phyloP scores from a whole-genome alignment of 2,113 vertebrate genomes.

The Archilochus colubris region DNA sequence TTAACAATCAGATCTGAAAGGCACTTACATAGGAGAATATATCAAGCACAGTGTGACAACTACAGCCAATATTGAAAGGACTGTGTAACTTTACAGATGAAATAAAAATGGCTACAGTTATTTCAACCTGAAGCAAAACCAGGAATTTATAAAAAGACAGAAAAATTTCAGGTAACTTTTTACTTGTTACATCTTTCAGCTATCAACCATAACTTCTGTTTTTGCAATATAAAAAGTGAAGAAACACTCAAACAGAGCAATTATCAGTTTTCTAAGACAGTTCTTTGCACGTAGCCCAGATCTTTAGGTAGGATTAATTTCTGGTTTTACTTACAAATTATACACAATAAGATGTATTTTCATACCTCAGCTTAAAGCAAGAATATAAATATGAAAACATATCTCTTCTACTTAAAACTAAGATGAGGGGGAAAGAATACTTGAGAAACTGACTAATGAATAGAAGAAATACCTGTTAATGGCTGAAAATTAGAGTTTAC shows the following conservation, averaged over 20 bases:
- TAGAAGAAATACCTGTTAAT: not conserved
- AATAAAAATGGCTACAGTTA: not conserved
- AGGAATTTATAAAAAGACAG: not conserved
- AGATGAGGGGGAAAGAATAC: not conserved
- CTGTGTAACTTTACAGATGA: not conserved
- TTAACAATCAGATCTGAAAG: no score
- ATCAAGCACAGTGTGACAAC: no score
- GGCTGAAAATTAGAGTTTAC: not conserved
- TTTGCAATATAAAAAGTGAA: not conserved
- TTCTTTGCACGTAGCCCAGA: fast-evolving
- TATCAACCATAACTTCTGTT: not conserved
- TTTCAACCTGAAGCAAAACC: not conserved
- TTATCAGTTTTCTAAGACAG: not conserved
- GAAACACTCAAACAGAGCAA: not conserved
- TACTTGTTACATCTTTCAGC: not conserved
- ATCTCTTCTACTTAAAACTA: not conserved
- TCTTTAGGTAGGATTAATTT: not conserved
- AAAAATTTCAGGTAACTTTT: not conserved
- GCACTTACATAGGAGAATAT: no score
- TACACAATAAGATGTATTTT: not conserved
- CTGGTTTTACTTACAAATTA: not conserved
- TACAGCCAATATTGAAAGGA: no score
- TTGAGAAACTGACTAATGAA: not conserved
- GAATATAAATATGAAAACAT: not conserved
- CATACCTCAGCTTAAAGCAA: not conserved